Base-by-base conservation (phyloP, 2,888 invertebrate species). In the Oxytorus armatus region DNA sequence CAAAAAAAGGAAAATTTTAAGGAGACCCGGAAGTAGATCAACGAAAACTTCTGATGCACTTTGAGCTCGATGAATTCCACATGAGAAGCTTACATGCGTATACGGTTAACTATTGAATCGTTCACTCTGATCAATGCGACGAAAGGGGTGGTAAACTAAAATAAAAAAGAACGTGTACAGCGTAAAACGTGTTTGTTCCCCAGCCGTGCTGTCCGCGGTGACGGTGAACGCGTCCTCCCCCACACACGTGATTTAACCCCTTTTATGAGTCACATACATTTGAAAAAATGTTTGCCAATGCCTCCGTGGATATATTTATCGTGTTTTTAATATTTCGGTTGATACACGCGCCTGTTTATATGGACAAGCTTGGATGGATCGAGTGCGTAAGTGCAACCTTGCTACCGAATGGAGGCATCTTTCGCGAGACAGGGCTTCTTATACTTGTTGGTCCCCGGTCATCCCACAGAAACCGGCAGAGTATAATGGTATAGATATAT, bases 321-420 rank as follows among this genome's bases (percentile, higher is more conserved):
- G n/a, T n/a, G n/a, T n/a, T n/a, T n/a, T n/a, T 29, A 29, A 4
- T 29, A 29, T 29, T 29, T 29, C 29, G 29, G 3, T 29, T 10
- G 1, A 4, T 14, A 42, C n/a, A 1, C 14, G 11, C 14, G 33
- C 25, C 47, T 10, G 8, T 25, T 42, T 25, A 53, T 10, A 14
- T 68, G 8, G 16, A 21, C 3, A 42, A 51, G 47, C 68, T 36
- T 61, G 65, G 55, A 79, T 73, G 61, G 70, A 72, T 57, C 29
- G 74, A 69, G 74, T 63, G 65, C 65, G 66, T 81, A 77, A 76
- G 77, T 77, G 79, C 68, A 73, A 81, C 72, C 81, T 75, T 79
- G 78, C 76, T 81, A 85, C 82, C 77, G 82, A 82, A 79, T 83
- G 82, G 53, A 74, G 70, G 81, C 57, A 75, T 79, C 79, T 82